Conservation (phyloP, 2,113 vertebrate genomes). For the Caranx ignobilis region DNA sequence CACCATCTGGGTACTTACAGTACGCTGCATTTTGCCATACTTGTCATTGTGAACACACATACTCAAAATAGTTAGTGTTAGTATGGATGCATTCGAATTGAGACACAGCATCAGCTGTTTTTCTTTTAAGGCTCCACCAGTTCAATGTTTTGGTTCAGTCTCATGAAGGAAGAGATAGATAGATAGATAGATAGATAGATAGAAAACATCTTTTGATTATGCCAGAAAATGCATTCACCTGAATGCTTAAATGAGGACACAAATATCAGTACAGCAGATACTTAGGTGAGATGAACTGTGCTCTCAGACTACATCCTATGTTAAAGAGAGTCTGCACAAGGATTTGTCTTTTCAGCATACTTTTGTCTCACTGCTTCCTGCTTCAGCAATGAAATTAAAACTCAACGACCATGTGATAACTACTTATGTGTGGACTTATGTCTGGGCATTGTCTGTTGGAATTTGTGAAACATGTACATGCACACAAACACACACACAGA, state of each 20-base stretch:
- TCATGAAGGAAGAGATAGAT: too few species aligned
- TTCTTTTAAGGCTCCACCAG: too few species aligned
- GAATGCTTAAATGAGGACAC: neutral
- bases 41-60: too few species aligned
- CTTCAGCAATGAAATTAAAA: neutral
- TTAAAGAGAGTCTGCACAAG: neutral
- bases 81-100: too few species aligned
- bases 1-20: too few species aligned
- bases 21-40: too few species aligned
- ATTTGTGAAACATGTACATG: neutral
- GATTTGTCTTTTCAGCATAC: neutral
- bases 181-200: too few species aligned
- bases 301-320: neutral
- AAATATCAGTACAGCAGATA: neutral
- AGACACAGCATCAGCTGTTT: too few species aligned
- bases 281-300: neutral
- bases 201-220: neutral
- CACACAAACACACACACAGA: constrained; percentile 22
- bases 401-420: too few species aligned
- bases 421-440: neutral
- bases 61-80: too few species aligned
- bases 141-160: too few species aligned
- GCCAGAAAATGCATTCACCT: neutral
- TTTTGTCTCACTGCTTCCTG: neutral
- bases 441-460: neutral